phyloP scores from a whole-genome alignment of 2,113 vertebrate genomes.

The Aramus guarauna region DNA sequence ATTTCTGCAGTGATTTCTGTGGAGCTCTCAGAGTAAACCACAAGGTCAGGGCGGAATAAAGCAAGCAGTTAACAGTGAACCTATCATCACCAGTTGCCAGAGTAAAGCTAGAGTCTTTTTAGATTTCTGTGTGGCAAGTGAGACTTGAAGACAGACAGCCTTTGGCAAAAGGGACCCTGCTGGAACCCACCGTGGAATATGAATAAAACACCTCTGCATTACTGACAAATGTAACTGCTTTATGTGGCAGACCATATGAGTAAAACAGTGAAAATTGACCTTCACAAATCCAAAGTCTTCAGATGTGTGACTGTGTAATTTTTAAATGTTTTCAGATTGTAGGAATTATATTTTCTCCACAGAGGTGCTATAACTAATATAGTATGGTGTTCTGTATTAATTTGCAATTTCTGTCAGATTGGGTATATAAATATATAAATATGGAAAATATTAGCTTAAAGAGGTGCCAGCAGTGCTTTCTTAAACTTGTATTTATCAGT shows the following conservation, averaged over 20 bases:
- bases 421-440: not conserved
- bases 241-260: not conserved
- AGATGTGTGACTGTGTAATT: not conserved
- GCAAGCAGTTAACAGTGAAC: not conserved
- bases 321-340: not conserved
- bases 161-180: not conserved
- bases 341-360: not conserved
- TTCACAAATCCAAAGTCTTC: not conserved
- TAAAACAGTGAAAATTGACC: not conserved
- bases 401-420: not conserved
- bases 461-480: not conserved
- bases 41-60: not conserved
- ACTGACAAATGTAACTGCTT: not conserved
- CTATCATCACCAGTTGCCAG: not conserved
- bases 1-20: not conserved
- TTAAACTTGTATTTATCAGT: constrained; percentile 7
- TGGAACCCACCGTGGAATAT: not conserved
- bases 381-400: not conserved
- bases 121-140: not conserved
- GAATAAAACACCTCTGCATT: not conserved
- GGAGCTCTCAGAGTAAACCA: not conserved
- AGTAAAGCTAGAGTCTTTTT: not conserved
- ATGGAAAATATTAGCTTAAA: not conserved
- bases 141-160: not conserved
- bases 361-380: not conserved